Evolutionary conservation across 2,113 vertebrate genomes (phyloP), one percentile per base, ranked within the genome.

Genomic region (Rhadina sibilatrix): DNA sequence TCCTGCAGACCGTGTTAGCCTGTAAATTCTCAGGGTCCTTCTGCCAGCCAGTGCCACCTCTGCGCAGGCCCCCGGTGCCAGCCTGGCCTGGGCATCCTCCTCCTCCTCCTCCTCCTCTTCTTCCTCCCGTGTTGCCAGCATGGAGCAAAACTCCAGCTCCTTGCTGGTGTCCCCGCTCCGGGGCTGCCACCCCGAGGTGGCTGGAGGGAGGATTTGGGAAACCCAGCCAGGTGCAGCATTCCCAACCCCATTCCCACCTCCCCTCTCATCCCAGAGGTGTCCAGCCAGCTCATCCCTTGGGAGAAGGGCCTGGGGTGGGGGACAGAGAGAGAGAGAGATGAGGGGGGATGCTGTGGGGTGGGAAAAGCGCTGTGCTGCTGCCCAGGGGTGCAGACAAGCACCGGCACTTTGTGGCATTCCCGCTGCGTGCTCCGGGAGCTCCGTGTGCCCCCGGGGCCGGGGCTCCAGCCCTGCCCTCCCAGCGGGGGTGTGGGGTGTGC

Each of bases 21-120:
- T 79, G 17, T 74, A 69, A 91, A 61, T 96, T 96, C 96, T 97
- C 96, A 97, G 96, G 96, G 96, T 97, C 96, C 96, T 94, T 96
- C 96, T 92, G 91, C 95, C 82, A 90, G 93, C 94, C 93, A 87
- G 86, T 92, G 71, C 92, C 96, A 93, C 84, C 95, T 95, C 91
- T 75, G 94, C 89, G 81, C 87, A 57, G 69, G 86, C 33, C 81
- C 81, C 86, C 28, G 9, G 40, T 15, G 42, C 91, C 47, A 81
- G 89, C 91, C 93, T 92, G 93, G 76, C 31, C 42, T 64, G 31
- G 8, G 15, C 59, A 30, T 22, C 83, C 76, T 84, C 87, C 54
- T 75, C 60, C 3, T 76, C 52, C 46, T 87, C 79, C 37, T 38
- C 37, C 37, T 38, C 37, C 37, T 61, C 53, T 54, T 87, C 80